Conservation (phyloP, 1,140 invertebrate genomes). For the Helicoverpa zea region DNA sequence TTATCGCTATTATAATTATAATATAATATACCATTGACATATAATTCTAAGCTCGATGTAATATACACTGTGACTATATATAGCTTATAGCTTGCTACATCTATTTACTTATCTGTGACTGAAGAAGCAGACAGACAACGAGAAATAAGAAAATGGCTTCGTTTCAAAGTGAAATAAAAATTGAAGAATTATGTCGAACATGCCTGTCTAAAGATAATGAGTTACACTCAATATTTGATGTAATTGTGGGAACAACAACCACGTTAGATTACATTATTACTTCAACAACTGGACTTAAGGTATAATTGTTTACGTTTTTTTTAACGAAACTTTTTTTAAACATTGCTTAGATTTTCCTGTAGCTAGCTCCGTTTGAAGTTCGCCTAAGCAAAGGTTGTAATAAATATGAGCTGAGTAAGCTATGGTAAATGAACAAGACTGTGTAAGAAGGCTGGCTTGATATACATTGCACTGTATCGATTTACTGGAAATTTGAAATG, state of each 20-base stretch:
- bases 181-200: slow-evolving; percentile 76
- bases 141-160: slow-evolving; percentile 46
- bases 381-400: neutral
- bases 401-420: neutral
- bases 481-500: too few relatives aligned
- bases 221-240: slow-evolving; percentile 71
- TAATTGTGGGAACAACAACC: slow-evolving; percentile 53
- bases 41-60: too few relatives aligned
- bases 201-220: slow-evolving; percentile 74
- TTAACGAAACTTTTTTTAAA: neutral
- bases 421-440: neutral
- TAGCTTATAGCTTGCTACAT: too few relatives aligned
- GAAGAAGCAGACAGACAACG: neutral
- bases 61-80: too few relatives aligned
- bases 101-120: too few relatives aligned
- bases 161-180: slow-evolving; percentile 58
- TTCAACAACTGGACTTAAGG: slow-evolving; percentile 73
- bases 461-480: too few relatives aligned
- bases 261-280: slow-evolving; percentile 65
- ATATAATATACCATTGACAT: too few relatives aligned
- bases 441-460: too few relatives aligned
- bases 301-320: slow-evolving; percentile 49
- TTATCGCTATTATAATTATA: too few relatives aligned
- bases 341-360: too few relatives aligned
- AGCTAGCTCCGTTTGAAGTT: too few relatives aligned